Conservation (phyloP, 2,113 vertebrate genomes). For the Pelvicachromis taeniatus region DNA sequence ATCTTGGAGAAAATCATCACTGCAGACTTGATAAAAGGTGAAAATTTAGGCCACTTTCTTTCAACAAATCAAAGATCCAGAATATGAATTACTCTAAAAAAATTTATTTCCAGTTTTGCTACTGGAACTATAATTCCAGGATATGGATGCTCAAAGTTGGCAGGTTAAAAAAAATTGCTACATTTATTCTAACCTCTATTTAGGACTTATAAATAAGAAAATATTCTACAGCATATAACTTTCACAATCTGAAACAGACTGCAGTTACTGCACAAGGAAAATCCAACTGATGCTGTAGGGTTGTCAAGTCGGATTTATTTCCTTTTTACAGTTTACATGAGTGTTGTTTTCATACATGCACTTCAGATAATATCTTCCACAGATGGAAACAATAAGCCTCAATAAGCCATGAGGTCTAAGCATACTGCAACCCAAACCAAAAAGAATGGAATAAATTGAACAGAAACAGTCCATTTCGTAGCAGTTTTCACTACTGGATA, state of each 20-base stretch:
- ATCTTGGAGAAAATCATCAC: not conserved
- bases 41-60: not conserved
- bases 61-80: not conserved
- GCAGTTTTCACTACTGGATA: not conserved
- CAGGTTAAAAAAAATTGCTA: not conserved
- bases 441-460: not conserved
- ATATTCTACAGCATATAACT: no score
- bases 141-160: no score
- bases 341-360: no score
- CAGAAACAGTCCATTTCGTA: not conserved
- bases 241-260: no score
- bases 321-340: not conserved
- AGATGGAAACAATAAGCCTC: accelerated
- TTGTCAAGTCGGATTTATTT: not conserved
- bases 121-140: not conserved
- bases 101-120: not conserved
- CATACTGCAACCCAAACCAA: not conserved
- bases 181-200: not conserved
- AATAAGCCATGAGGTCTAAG: not conserved
- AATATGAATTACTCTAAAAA: not conserved
- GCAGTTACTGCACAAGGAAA: not conserved
- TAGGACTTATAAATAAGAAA: not conserved
- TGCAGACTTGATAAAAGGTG: not conserved
- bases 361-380: not conserved
- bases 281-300: not conserved